These are phyloP conservation scores for Theristus sp. DNA, from an alignment of 2,888 invertebrate species.

Conservation along the genomic window DNA sequence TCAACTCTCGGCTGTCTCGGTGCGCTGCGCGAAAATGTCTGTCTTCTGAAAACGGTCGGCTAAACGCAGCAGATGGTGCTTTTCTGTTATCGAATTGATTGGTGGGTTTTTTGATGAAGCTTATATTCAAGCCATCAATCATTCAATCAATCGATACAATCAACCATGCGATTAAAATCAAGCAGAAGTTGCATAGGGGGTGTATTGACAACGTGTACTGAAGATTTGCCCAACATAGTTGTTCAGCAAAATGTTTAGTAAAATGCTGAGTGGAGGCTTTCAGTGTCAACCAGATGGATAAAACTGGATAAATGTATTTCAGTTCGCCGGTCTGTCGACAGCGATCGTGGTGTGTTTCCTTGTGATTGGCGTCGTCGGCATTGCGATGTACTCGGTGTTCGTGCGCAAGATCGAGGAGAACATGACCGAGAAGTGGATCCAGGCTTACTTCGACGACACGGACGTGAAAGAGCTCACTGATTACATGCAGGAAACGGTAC, in stretches of 20 bases:
- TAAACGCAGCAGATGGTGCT: no score
- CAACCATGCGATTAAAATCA: background rate
- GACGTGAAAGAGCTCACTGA: slow-evolving; percentile 5
- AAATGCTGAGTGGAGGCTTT: no score
- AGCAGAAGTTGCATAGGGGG: no score
- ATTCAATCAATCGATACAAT: background rate
- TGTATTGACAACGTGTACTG: no score
- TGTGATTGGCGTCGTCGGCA: slow-evolving; percentile 3
- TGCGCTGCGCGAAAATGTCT: slow-evolving; percentile 4
- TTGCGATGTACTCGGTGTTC: slow-evolving; percentile 1
- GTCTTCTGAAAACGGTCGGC: slow-evolving; percentile 3
- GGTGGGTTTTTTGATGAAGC: no score
- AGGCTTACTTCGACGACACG: slow-evolving; percentile 6
- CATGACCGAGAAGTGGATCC: slow-evolving; percentile 1
- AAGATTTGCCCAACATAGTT: no score
- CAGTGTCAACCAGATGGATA: no score
- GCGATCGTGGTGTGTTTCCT: background rate
- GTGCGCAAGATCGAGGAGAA: background rate
- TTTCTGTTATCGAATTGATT: background rate
- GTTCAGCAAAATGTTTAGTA: no score
- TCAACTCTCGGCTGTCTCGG: slow-evolving; percentile 1
- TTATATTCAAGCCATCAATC: background rate
- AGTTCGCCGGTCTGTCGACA: background rate
- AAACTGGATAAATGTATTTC: no score
- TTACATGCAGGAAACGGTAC: slow-evolving; percentile 7